phyloP scores from a whole-genome alignment of 2,888 invertebrate genomes.

The Campaea margaritaria region DNA sequence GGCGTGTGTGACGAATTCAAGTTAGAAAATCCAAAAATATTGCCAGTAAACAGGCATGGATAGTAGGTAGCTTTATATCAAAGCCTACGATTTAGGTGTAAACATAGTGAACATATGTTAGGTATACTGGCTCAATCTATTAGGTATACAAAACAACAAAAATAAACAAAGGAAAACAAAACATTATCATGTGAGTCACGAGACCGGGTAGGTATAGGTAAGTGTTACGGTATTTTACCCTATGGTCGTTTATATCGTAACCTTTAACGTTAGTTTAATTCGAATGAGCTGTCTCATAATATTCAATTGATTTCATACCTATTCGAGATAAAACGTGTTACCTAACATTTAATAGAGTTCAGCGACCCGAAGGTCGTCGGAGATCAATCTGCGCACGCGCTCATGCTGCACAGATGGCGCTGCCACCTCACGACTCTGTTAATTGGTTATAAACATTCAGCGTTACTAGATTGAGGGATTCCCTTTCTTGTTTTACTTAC shows the following conservation, averaged over 20 bases:
- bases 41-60: background rate
- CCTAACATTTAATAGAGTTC: conserved; percentile 59
- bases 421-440: conserved; percentile 45
- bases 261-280: conserved; percentile 8
- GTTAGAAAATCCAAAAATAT: conserved; percentile 6
- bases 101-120: too few species aligned
- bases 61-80: background rate
- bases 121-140: background rate
- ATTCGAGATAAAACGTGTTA: conserved; percentile 38
- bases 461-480: conserved; percentile 14
- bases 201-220: too few species aligned
- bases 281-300: conserved; percentile 18
- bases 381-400: conserved; percentile 60
- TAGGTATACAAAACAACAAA: too few species aligned
- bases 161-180: background rate
- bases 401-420: conserved; percentile 52
- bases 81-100: background rate
- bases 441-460: conserved; percentile 45
- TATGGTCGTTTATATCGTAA: background rate
- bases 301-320: conserved; percentile 39
- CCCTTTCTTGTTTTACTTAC: too few species aligned
- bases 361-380: conserved; percentile 60
- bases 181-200: too few species aligned
- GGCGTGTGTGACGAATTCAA: conserved; percentile 35
- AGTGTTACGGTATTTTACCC: too few species aligned